Percentiles rank a stretch among this genome's conserved stretches.
Conservation (phyloP, 2,113 vertebrate genomes). For the Cyanistes caeruleus region DNA sequence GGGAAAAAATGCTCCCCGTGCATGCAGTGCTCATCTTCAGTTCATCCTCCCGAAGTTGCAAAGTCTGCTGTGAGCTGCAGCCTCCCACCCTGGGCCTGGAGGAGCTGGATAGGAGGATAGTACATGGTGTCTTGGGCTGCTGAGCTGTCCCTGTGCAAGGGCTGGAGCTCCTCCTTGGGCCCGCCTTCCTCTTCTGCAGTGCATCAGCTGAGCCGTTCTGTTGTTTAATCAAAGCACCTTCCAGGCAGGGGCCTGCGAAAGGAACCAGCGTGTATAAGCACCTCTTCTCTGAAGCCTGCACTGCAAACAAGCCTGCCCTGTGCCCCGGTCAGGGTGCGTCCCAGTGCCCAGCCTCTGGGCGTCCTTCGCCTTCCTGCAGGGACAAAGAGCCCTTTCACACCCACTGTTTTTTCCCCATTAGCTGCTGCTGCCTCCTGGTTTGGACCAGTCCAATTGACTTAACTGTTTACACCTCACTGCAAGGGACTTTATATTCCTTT, state of each 20-base stretch:
- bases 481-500: background rate
- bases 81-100: background rate
- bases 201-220: background rate
- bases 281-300: background rate
- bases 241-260: background rate
- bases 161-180: background rate
- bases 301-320: background rate
- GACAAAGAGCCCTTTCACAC: conserved; percentile 49
- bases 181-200: background rate
- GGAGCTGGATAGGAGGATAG: background rate
- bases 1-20: background rate
- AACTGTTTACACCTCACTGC: background rate
- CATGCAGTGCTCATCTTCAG: background rate
- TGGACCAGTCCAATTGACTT: background rate
- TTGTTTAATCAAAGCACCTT: background rate
- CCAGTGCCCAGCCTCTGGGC: background rate
- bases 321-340: background rate
- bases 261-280: background rate
- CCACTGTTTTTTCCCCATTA: background rate
- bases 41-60: background rate
- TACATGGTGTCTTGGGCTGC: background rate
- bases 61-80: background rate
- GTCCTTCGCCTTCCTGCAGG: background rate
- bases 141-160: fast-evolving
- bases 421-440: background rate